Base-by-base conservation (phyloP, 2,113 vertebrate species). In the Corythoichthys intestinalis region DNA sequence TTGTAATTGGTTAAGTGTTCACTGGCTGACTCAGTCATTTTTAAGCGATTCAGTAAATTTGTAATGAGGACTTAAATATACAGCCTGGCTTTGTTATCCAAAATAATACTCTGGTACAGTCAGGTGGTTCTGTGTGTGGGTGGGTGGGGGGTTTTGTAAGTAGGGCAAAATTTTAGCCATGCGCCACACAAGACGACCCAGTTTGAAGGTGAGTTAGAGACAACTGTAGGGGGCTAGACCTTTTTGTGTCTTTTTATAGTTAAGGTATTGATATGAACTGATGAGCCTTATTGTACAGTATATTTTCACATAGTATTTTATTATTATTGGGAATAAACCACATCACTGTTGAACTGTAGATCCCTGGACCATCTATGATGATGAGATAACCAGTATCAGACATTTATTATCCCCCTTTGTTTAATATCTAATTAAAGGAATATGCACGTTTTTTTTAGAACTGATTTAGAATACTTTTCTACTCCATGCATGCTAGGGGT, bases 291-390 rank as follows among this genome's bases (percentile, higher is more conserved):
- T 44, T 39, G n/a, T 52, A 59, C 65, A 79, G 8, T 76, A 68
- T 68, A 61, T 66, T 52, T 79, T 73, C 47, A 73, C 73, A 76
- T 70, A 1, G 47, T 76, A 63, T 72, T 70, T 72, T 2, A 6
- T 86, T 87, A 90, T 88, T 89, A 74, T 50, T 13, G 48, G 14
- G 75, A 87, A 84, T 68, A 69, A 77, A 70, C 83, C 84, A 9
- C 17, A 48, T 76, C 46, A 77, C 65, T 53, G 67, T 28, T 28
- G 20, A 28, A 28, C 20, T 28, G 20, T 28, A 28, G 20, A 82
- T 74, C 78, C 74, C 69, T 1, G 5, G 62, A 76, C 71, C 37
- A 12, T 4, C 46, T 78, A 71, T 84, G 80, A 2, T 64, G 77
- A 65, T 71, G 47, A 82, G 79, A 82, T 64, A 75, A 71, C 52